Conservation (phyloP, 2,888 invertebrate genomes). For the Apodemia hepburni region DNA sequence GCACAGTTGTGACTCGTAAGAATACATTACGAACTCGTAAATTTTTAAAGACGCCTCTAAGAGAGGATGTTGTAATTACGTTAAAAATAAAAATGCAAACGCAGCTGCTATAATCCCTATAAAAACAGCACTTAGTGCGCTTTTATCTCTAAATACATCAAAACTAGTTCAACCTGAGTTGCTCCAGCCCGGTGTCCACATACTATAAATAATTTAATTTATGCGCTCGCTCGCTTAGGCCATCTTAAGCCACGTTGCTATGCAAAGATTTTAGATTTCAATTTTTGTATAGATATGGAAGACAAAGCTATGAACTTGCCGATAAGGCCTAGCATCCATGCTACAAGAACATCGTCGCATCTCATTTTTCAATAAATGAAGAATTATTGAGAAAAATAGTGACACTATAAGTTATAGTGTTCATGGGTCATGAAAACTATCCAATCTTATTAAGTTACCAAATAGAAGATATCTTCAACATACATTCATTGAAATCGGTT, state of each 20-base stretch:
- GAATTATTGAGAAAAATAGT: no score
- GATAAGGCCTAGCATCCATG: no score
- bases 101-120: slow-evolving; percentile 13
- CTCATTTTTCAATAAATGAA: no score
- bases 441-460: no score
- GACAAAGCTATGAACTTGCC: no score
- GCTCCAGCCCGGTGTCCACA: slow-evolving; percentile 24
- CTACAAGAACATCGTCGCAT: no score
- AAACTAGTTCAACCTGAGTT: slow-evolving; percentile 28
- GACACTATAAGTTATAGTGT: no score
- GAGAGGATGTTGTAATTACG: slow-evolving; percentile 14
- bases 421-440: no score
- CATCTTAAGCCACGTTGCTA: slow-evolving; percentile 8
- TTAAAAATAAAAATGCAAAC: slow-evolving; percentile 16
- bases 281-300: neutral
- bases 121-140: slow-evolving; percentile 13
- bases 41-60: neutral
- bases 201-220: slow-evolving; percentile 33
- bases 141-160: slow-evolving; percentile 26
- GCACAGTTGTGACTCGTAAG: neutral
- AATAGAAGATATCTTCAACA: no score
- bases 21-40: slow-evolving; percentile 5
- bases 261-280: neutral
- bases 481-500: no score
- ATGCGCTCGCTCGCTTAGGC: slow-evolving; percentile 29